These are phyloP conservation scores for Heliconius erato DNA, from an alignment of 2,888 invertebrate species.

Conservation along the genomic window DNA sequence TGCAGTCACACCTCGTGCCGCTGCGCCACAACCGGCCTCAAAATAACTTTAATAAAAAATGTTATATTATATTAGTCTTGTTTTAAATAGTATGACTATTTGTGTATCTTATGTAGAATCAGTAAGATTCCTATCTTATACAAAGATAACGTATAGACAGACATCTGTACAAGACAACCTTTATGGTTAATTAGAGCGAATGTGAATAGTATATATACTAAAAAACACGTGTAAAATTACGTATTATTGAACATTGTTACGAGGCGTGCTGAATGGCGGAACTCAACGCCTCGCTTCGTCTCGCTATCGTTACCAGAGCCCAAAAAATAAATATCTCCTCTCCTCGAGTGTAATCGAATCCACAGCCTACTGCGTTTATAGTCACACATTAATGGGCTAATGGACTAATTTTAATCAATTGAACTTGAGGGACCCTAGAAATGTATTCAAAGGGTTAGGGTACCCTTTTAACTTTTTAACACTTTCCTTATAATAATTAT, in stretches of 20 bases:
- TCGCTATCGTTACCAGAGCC: too few relatives aligned
- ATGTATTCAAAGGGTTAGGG: too few relatives aligned
- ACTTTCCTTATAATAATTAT: neutral
- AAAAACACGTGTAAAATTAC: neutral
- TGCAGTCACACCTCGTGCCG: too few relatives aligned
- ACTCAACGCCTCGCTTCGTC: too few relatives aligned
- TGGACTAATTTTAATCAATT: too few relatives aligned
- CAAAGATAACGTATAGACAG: neutral
- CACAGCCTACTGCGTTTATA: too few relatives aligned
- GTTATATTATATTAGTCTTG: neutral
- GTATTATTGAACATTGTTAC: neutral
- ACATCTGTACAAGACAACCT: neutral
- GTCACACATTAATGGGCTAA: too few relatives aligned
- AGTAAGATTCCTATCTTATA: neutral
- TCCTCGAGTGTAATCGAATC: too few relatives aligned
- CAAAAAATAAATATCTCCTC: too few relatives aligned
- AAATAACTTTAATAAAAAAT: neutral
- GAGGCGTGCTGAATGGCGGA: too few relatives aligned
- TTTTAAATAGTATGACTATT: neutral
- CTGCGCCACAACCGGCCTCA: too few relatives aligned
- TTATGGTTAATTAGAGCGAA: neutral
- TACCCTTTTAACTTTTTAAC: neutral
- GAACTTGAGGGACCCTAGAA: too few relatives aligned
- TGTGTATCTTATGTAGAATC: neutral
- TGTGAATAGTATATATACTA: neutral